phyloP scores from a whole-genome alignment of 2,888 invertebrate genomes.

The Drosophila trichaetosa region DNA sequence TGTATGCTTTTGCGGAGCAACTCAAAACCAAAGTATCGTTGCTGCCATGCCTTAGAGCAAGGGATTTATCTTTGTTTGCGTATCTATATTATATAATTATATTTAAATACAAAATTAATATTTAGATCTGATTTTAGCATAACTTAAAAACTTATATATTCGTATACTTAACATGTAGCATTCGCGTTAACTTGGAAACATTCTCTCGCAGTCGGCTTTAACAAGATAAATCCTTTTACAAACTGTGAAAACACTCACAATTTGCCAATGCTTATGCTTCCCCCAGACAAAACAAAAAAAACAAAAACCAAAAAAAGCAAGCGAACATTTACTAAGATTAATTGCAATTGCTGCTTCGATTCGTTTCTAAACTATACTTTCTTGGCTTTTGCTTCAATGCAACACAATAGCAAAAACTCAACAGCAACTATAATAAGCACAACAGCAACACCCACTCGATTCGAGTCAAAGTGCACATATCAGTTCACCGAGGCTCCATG shows the following conservation, averaged over 20 bases:
- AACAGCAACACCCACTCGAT: conserved; percentile 37
- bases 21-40: conserved; percentile 39
- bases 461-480: conserved; percentile 33
- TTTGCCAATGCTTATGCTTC: conserved; percentile 45
- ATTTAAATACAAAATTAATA: conserved; percentile 20
- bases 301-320: conserved; percentile 18
- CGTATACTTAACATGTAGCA: conserved; percentile 40
- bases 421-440: conserved; percentile 14
- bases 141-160: conserved; percentile 24
- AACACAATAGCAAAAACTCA: conserved; percentile 56
- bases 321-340: conserved; percentile 20
- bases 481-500: conserved; percentile 31
- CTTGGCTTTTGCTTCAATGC: conserved; percentile 67
- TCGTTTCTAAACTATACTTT: conserved; percentile 46
- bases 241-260: conserved; percentile 23
- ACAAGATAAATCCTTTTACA: conserved; percentile 73
- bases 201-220: conserved; percentile 28
- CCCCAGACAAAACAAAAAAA: conserved; percentile 11
- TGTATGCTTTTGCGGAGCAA: conserved; percentile 72
- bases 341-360: conserved; percentile 53
- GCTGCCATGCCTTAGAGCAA: conserved; percentile 63
- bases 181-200: conserved; percentile 21
- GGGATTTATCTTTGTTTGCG: conserved; percentile 72
- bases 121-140: conserved; percentile 46
- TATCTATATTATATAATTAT: conserved; percentile 9